Base-by-base conservation (phyloP, 2,888 invertebrate genomes). In the Acanthosoma haemorrhoidale region DNA sequence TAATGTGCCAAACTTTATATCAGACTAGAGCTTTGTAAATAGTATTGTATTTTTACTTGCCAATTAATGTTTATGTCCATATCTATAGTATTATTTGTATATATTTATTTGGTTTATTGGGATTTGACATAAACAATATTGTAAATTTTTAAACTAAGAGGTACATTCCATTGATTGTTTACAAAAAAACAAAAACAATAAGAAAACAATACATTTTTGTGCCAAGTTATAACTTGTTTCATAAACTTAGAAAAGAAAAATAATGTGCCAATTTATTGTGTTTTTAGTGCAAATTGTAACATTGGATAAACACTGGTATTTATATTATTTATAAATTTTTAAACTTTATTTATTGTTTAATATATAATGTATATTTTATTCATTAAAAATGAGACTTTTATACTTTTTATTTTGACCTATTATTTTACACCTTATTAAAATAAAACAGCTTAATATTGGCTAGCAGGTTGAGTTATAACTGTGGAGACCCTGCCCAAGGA, bases 301-400 rank as follows among this genome's bases (percentile, higher is more conserved):
- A n/a, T n/a, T n/a, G n/a, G n/a, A 41, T 21, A 64, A 64, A 29
- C 9, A 6, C 31, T 29, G 15, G 31, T 59, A 32, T 29, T 41
- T 41, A 41, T 64, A 61, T 38, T 61, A 64, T 39, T 64, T 64
- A 64, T 41, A 64, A 39, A n/a, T 41, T 63, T 38, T 21, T 16
- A 41, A 41, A 61, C 4, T 34, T 36, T 64, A 64, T 64, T 64
- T 64, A 41, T 64, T 64, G 64, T 64, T 64, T 38, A 41, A 64
- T 13, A 41, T 64, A 64, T 13, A 41, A 31, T 39, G 64, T 64
- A 64, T 64, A 64, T 64, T 64, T 64, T 64, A 29, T 29, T 64
- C 16, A 11, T 59, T 59, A 9, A 59, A 34, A 16, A 32, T 51
- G 29, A 29, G 25, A 25, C 13, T 41, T 51, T 51, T 25, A 15